Base-by-base conservation (phyloP, 2,888 invertebrate genomes). In the Hirtodrosophila confusa region DNA sequence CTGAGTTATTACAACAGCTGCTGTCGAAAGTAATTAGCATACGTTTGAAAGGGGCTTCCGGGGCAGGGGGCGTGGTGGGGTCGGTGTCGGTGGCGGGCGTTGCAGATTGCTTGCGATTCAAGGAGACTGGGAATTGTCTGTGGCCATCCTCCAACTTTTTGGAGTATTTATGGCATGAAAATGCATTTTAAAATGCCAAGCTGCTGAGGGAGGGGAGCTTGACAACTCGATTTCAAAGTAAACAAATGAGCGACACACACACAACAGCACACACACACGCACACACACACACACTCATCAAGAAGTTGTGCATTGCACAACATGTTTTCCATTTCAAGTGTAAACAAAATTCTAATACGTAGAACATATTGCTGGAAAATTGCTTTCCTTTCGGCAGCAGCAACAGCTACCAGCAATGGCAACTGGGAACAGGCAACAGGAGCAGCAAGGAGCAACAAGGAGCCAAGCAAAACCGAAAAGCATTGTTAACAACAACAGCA, bases 321-420 rank as follows among this genome's bases (percentile, higher is more conserved):
- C 83, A 87, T 84, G 83, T 87, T 84, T 84, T 84, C 83, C 86
- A 84, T 84, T 84, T 84, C 83, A 72, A 84, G 88, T 85, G 83
- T 87, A 84, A 84, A 87, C 88, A 84, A 84, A 87, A 84, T 84
- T 84, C 83, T 80, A 83, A 88, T 79, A 76, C 74, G 79, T 80
- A 71, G 74, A 71, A 78, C 78, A 86, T 88, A 88, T 80, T 80
- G 72, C 80, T 75, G 69, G 83, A 76, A 88, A 85, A 85, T 85
- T 85, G 84, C 84, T 85, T 85, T 88, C 86, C 88, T 84, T 84
- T 84, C 75, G 86, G 84, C 86, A 84, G 62, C 49, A 65, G 63
- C 49, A 69, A 63, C 69, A 69, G 41, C 56, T 64, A 69, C 50
- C 77, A 69, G 60, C 62, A 66, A 60, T 49, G 62, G 41, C 56